phyloP scores from a whole-genome alignment of 1,140 invertebrate genomes.

The Philaenus spumarius region DNA sequence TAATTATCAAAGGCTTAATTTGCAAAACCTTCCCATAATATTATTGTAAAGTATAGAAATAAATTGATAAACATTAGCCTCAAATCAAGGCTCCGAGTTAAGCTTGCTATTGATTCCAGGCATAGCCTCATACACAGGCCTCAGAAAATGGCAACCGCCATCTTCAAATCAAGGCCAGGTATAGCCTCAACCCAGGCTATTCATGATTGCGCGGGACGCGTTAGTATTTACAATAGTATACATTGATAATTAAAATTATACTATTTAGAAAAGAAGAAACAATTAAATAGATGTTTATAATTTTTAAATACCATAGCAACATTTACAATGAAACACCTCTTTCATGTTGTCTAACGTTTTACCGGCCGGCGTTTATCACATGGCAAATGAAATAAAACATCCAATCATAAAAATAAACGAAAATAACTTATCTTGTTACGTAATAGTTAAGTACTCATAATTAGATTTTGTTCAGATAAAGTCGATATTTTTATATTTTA shows the following conservation, averaged over 20 bases:
- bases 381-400: background rate
- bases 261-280: too few relatives aligned
- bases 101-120: constrained; percentile 28
- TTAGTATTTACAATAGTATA: background rate
- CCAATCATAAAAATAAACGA: constrained; percentile 1
- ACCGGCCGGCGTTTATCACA: constrained; percentile 3
- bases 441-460: too few relatives aligned
- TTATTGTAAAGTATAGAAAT: too few relatives aligned
- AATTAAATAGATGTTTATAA: too few relatives aligned
- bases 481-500: too few relatives aligned
- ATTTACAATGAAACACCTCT: too few relatives aligned
- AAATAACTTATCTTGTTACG: too few relatives aligned
- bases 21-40: too few relatives aligned
- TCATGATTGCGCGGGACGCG: constrained; percentile 7
- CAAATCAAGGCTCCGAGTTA: constrained; percentile 14
- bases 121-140: constrained; percentile 23
- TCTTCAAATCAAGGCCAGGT: constrained; percentile 24
- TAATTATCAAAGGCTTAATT: too few relatives aligned
- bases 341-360: background rate
- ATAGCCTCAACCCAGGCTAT: constrained; percentile 20
- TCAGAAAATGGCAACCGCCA: constrained; percentile 24
- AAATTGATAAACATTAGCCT: constrained; percentile 18
- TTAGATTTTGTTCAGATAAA: too few relatives aligned
- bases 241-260: too few relatives aligned
- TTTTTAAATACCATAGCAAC: too few relatives aligned